phyloP scores from a whole-genome alignment of 2,888 invertebrate genomes.

The Tridacna gigas region DNA sequence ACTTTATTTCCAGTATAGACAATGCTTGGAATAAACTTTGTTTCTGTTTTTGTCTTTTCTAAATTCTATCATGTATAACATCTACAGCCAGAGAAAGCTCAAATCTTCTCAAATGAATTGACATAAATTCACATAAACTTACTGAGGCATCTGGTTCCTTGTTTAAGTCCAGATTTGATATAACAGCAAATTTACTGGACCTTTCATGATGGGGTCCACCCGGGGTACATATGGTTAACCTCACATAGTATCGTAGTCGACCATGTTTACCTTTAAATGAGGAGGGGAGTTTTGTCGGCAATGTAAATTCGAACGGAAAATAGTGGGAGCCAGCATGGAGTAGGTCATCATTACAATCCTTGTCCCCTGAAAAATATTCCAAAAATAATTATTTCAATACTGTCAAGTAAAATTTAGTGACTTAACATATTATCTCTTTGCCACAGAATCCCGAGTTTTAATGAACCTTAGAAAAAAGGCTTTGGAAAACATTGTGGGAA shows the following conservation, averaged over 20 bases:
- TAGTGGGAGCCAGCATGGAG: conserved; percentile 81
- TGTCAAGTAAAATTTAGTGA: too few relatives aligned
- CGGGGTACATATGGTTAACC: conserved; percentile 79
- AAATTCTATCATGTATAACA: too few relatives aligned
- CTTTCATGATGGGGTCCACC: conserved; percentile 80
- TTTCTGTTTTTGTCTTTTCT: too few relatives aligned
- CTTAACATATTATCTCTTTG: too few relatives aligned
- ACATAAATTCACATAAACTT: conserved; percentile 47
- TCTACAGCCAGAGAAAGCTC: too few relatives aligned
- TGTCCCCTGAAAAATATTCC: conserved; percentile 73
- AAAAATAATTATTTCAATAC: too few relatives aligned
- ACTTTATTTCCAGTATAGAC: too few relatives aligned
- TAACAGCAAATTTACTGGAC: conserved; percentile 81
- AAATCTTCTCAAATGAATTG: too few relatives aligned
- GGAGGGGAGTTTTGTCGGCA: conserved; percentile 77
- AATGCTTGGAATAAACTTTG: too few relatives aligned
- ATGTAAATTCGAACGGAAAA: conserved; percentile 81
- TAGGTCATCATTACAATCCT: conserved; percentile 77
- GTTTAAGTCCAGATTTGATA: conserved; percentile 78
- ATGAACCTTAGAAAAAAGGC: too few relatives aligned
- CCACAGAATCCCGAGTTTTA: too few relatives aligned
- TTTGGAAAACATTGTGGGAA: too few relatives aligned
- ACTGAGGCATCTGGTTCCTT: conserved; percentile 80
- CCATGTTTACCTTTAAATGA: conserved; percentile 82
- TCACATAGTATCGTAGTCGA: conserved; percentile 78